Conservation (phyloP, 2,888 invertebrate genomes). For the Drosophila yooni region DNA sequence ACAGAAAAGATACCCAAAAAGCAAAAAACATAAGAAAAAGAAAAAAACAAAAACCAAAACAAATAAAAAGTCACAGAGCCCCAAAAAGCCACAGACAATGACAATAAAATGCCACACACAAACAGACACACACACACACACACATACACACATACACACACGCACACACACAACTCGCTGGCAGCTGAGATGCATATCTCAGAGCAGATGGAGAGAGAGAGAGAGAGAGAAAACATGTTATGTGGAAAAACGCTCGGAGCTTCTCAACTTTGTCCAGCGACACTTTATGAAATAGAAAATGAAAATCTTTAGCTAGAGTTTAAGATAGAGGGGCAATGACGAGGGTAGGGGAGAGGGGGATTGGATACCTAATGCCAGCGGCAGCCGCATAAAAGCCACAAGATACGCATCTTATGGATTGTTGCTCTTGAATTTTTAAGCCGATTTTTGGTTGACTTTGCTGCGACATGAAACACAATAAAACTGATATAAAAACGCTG, state of each 20-base stretch:
- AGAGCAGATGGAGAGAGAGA: slow-evolving; percentile 1
- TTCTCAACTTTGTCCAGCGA: slow-evolving; percentile 45
- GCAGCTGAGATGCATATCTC: slow-evolving; percentile 67
- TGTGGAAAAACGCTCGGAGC: slow-evolving; percentile 49
- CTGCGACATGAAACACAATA: slow-evolving; percentile 73
- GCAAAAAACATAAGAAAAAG: not conserved
- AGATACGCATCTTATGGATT: slow-evolving; percentile 73
- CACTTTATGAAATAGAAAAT: slow-evolving; percentile 65
- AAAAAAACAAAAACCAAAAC: slow-evolving; percentile 5
- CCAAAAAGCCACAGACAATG: slow-evolving; percentile 41
- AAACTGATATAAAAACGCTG: slow-evolving; percentile 54
- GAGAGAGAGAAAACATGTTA: slow-evolving; percentile 12
- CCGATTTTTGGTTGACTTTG: slow-evolving; percentile 59
- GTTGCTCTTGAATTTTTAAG: slow-evolving; percentile 63
- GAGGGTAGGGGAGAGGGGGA: not conserved
- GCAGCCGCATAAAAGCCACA: slow-evolving; percentile 60
- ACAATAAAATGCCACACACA: slow-evolving; percentile 64
- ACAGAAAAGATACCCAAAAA: slow-evolving; percentile 26
- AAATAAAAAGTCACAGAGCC: slow-evolving; percentile 17
- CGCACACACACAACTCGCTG: slow-evolving; percentile 30
- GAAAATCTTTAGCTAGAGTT: slow-evolving; percentile 48
- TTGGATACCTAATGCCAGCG: slow-evolving; percentile 29
- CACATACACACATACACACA: slow-evolving; percentile 32
- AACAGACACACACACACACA: slow-evolving; percentile 35
- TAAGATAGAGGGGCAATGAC: not conserved